A percentile compares a stretch with the other conserved stretches of the same genome.
phyloP scores from a whole-genome alignment of 1,140 invertebrate species.

The Delia radicum region DNA sequence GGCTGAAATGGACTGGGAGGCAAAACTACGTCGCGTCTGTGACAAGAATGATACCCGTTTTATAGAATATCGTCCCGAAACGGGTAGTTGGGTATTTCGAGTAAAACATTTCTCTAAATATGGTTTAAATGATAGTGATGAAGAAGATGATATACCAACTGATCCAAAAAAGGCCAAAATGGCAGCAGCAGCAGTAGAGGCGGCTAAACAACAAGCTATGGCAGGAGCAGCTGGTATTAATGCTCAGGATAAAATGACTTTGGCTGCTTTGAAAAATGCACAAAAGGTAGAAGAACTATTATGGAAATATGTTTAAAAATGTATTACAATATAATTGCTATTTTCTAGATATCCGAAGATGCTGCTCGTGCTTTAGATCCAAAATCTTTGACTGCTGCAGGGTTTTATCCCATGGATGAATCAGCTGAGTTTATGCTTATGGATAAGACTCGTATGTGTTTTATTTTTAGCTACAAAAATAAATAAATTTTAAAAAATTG shows the following conservation, averaged over 20 bases:
- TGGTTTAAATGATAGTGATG: constrained; percentile 84
- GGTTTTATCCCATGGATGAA: constrained; percentile 44
- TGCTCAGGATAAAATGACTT: constrained; percentile 36
- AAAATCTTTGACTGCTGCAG: constrained; percentile 32
- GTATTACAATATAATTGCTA: not conserved
- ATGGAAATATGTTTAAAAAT: not conserved
- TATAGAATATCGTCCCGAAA: constrained; percentile 91
- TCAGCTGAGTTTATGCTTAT: constrained; percentile 43
- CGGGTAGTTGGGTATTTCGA: constrained; percentile 93
- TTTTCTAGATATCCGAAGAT: constrained; percentile 36
- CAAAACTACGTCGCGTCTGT: constrained; percentile 80
- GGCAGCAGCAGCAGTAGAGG: not conserved
- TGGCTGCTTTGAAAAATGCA: constrained; percentile 37
- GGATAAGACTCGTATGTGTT: constrained; percentile 44
- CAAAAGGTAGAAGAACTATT: constrained; percentile 32
- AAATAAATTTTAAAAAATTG: too few relatives aligned
- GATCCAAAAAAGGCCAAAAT: constrained; percentile 53
- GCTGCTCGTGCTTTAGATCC: constrained; percentile 41
- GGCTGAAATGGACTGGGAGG: constrained; percentile 81
- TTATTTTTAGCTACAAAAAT: too few relatives aligned
- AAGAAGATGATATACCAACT: constrained; percentile 61
- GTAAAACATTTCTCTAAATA: constrained; percentile 98
- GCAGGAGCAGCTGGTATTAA: constrained; percentile 25
- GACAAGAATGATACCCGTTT: constrained; percentile 86
- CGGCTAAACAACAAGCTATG: constrained; percentile 30